A percentile compares a stretch with the other conserved stretches of the same genome.
These are phyloP conservation scores for Euphydryas editha DNA, from an alignment of 2,888 invertebrate species.

Conservation along the genomic window DNA sequence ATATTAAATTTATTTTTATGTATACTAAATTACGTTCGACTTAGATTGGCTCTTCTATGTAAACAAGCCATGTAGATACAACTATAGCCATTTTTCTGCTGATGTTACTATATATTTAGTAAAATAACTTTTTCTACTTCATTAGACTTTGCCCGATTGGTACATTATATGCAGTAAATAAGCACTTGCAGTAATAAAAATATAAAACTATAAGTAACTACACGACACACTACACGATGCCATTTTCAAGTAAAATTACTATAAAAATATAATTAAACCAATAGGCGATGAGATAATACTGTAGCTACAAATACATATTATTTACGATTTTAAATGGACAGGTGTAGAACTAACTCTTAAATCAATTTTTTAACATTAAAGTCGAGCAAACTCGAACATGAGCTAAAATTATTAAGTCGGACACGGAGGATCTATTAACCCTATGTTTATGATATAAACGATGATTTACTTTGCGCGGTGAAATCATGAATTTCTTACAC, in stretches of 20 bases:
- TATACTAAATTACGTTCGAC: background rate
- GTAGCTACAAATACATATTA: background rate
- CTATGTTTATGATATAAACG: constrained; percentile 45
- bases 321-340: background rate
- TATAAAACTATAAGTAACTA: too few species aligned
- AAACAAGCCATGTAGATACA: too few species aligned
- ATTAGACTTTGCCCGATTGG: too few species aligned
- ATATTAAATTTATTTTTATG: constrained; percentile 5
- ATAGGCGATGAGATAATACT: background rate
- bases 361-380: constrained; percentile 29
- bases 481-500: constrained; percentile 43
- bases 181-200: too few species aligned
- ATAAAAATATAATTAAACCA: too few species aligned
- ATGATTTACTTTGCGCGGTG: constrained; percentile 47
- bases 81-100: too few species aligned
- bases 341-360: constrained; percentile 7
- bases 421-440: constrained; percentile 42
- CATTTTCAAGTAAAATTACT: background rate
- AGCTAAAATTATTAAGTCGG: constrained; percentile 43
- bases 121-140: too few species aligned
- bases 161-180: too few species aligned
- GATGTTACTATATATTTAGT: too few species aligned
- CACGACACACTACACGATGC: too few species aligned
- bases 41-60: background rate
- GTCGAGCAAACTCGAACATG: constrained; percentile 22